Percentiles rank a stretch among this genome's conserved stretches.
Conservation (phyloP, 2,113 vertebrate genomes). For the Poicephalus meyeri region DNA sequence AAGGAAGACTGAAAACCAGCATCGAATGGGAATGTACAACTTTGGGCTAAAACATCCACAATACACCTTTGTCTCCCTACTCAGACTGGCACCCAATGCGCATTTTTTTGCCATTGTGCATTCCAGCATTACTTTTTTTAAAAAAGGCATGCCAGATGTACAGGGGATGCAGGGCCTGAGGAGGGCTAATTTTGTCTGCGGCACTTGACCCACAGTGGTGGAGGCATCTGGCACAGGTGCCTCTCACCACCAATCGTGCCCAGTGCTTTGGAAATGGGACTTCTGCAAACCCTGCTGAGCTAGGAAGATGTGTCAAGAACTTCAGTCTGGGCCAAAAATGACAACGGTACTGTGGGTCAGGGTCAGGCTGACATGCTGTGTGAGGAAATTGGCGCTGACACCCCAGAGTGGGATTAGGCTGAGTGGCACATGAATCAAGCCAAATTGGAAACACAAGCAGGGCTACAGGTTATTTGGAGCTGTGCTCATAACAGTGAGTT, state of each 20-base stretch:
- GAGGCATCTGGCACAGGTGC: not conserved
- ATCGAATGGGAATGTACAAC: not conserved
- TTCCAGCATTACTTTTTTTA: not conserved
- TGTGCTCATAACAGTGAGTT: not conserved
- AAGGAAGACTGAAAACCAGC: not conserved
- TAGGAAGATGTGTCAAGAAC: not conserved
- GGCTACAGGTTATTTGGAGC: not conserved
- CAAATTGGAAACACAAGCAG: not conserved
- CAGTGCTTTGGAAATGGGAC: not conserved
- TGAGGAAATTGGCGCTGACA: not conserved
- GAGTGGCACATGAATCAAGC: rapidly evolving
- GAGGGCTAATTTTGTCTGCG: not conserved
- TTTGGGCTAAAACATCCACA: not conserved
- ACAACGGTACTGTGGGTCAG: not conserved
- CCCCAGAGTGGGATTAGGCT: not conserved
- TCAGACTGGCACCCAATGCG: not conserved
- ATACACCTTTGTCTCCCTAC: not conserved
- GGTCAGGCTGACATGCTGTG: not conserved
- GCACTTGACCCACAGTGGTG: rapidly evolving
- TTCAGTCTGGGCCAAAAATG: not conserved
- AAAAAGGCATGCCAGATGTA: rapidly evolving
- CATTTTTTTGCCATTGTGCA: not conserved
- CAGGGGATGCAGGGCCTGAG: rapidly evolving
- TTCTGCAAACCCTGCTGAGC: not conserved
- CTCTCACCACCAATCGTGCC: rapidly evolving